These are phyloP conservation scores for Lacerta viridis DNA, from an alignment of 2,797 vertebrate genomes.

Conservation along the genomic window DNA sequence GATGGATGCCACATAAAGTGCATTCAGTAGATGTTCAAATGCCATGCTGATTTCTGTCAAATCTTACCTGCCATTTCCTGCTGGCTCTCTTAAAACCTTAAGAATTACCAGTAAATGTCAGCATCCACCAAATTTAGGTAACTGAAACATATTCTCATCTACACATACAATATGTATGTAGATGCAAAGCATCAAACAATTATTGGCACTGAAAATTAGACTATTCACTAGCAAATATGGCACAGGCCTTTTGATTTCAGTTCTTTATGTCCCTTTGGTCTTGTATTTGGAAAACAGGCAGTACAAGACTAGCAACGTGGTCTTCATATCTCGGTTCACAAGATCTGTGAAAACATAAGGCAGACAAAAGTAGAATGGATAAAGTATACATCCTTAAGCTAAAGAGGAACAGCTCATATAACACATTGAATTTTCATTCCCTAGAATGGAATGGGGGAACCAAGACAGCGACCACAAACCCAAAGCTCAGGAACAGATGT, in stretches of 20 bases:
- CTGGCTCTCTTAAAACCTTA: background rate
- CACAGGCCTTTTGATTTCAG: constrained; percentile 6
- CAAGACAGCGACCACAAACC: background rate
- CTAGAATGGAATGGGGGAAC: too few relatives aligned
- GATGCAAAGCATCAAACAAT: background rate
- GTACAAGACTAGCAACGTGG: constrained; percentile 88
- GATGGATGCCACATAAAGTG: background rate
- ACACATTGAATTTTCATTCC: background rate
- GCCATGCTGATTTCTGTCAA: background rate
- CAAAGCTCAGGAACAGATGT: background rate
- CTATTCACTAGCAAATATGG: background rate
- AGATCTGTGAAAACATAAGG: constrained; percentile 84
- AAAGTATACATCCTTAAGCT: constrained; percentile 31
- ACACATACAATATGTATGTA: background rate
- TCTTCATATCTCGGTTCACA: constrained; percentile 84
- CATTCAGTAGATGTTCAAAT: background rate
- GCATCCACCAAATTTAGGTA: background rate
- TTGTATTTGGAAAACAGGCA: constrained; percentile 88
- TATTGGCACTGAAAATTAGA: background rate
- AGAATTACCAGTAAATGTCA: background rate
- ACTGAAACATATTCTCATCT: background rate
- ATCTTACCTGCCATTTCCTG: background rate
- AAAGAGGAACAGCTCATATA: background rate
- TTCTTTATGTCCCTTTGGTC: constrained; percentile 62
- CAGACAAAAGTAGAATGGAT: constrained; percentile 52